Conservation (phyloP, 2,888 invertebrate genomes). For the Willowsia nigromaculata region DNA sequence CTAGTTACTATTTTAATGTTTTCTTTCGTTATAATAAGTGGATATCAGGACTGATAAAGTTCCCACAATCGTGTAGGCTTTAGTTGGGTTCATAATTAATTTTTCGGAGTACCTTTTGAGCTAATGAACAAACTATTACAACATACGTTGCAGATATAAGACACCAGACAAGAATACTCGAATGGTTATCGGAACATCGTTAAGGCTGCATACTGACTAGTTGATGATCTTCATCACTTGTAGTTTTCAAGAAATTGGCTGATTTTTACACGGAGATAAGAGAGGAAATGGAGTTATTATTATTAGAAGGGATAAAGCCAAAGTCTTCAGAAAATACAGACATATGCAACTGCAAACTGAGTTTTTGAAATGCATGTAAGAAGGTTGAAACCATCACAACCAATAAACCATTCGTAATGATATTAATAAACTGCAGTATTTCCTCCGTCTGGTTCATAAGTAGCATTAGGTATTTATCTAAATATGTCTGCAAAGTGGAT, state of each 20-base stretch:
- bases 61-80: neutral
- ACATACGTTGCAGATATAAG: neutral
- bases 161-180: neutral
- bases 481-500: neutral
- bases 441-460: neutral
- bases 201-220: neutral
- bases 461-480: neutral
- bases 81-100: neutral
- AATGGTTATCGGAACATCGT: neutral
- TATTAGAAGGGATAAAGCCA: neutral
- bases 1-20: neutral
- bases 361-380: neutral
- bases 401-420: neutral
- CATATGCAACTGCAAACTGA: neutral
- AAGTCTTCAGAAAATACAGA: neutral
- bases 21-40: neutral
- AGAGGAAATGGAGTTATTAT: conserved; percentile 7
- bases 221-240: neutral
- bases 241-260: neutral
- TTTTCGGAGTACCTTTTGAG: neutral
- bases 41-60: conserved; percentile 4
- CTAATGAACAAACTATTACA: conserved; percentile 7
- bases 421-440: neutral
- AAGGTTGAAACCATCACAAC: neutral
- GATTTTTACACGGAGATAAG: neutral